A percentile compares a stretch with the other conserved stretches of the same genome.
These are phyloP conservation scores for Phoebastria nigripes DNA, from an alignment of 2,797 vertebrate genomes.

Conservation along the genomic window DNA sequence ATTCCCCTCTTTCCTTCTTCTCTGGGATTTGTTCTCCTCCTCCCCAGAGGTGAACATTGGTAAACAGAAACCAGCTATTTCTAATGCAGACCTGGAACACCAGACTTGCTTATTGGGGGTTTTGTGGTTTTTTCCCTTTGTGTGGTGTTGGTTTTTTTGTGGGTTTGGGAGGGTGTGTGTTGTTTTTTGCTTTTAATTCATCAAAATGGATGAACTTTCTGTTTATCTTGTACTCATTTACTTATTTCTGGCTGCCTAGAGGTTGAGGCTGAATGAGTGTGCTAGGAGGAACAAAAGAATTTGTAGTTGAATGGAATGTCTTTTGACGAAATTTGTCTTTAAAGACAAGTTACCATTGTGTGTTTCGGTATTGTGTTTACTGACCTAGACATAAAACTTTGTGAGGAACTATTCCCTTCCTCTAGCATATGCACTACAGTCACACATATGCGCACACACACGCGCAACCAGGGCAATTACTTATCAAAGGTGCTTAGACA, in stretches of 20 bases:
- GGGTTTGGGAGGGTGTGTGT: too few species aligned
- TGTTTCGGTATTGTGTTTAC: background rate
- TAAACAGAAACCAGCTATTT: background rate
- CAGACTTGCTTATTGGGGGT: background rate
- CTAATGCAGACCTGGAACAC: background rate
- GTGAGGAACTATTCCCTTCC: background rate
- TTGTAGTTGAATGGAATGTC: background rate
- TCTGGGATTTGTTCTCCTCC: background rate
- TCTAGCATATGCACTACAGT: background rate
- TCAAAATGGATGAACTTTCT: background rate
- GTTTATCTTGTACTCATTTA: background rate
- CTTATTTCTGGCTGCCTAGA: background rate
- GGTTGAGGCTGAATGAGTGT: background rate
- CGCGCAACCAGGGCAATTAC: background rate
- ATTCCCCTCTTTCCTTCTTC: background rate
- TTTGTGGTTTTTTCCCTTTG: too few species aligned
- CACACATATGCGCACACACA: background rate
- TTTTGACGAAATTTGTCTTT: background rate
- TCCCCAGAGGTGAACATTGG: background rate
- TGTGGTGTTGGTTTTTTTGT: background rate
- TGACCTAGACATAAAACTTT: background rate
- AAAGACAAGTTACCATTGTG: background rate
- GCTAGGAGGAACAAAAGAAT: background rate
- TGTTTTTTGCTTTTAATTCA: background rate
- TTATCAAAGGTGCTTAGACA: background rate